phyloP scores from a whole-genome alignment of 1,140 invertebrate genomes.

The Papilio glaucus region DNA sequence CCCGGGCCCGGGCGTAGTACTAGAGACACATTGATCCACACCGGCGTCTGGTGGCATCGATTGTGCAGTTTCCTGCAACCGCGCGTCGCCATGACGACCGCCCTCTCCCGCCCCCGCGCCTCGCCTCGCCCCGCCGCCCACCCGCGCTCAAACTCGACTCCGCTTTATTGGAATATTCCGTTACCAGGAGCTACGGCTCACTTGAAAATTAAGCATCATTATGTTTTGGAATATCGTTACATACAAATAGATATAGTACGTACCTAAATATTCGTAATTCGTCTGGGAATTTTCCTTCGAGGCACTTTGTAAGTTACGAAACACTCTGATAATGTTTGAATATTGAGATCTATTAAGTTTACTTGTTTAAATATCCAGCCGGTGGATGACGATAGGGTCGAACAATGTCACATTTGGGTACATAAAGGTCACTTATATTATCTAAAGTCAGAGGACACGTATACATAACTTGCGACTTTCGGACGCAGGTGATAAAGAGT shows the following conservation, averaged over 20 bases:
- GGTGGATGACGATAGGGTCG: not conserved
- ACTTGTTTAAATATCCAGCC: not conserved
- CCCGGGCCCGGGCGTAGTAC: conserved; percentile 79
- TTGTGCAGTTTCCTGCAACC: conserved; percentile 82
- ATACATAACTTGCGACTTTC: too few relatives aligned
- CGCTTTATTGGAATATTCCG: conserved; percentile 68
- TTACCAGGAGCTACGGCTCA: conserved; percentile 37
- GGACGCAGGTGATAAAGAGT: too few relatives aligned
- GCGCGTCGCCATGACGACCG: conserved; percentile 72
- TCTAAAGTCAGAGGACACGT: too few relatives aligned
- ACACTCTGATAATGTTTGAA: conserved; percentile 6
- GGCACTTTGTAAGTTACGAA: not conserved
- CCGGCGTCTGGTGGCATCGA: conserved; percentile 80
- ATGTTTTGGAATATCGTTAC: conserved; percentile 22
- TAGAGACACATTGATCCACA: conserved; percentile 83
- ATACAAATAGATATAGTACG: not conserved
- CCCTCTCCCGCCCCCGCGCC: conserved; percentile 68
- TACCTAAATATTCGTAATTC: not conserved
- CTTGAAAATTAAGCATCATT: conserved; percentile 30
- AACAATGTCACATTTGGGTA: not conserved
- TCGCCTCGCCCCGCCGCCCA: conserved; percentile 22
- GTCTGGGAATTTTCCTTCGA: conserved; percentile 28
- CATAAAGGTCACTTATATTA: not conserved
- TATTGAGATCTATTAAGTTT: not conserved
- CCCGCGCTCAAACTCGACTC: conserved; percentile 49